A percentile compares a stretch with the other conserved stretches of the same genome.
Conservation (phyloP, 2,888 invertebrate species). For the Sarcophaga rosellei region DNA sequence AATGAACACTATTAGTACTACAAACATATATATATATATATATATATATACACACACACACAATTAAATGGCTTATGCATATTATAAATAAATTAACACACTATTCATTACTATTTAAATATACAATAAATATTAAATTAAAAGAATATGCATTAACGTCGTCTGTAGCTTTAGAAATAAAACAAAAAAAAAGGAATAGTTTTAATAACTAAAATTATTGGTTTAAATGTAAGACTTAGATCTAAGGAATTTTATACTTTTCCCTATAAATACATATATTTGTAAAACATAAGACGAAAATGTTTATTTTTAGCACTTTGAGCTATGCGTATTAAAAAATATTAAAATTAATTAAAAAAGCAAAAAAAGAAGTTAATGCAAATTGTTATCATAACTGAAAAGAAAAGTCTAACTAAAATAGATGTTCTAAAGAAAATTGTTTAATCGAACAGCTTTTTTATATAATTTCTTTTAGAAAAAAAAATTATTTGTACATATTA, state of each 20-base stretch:
- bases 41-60: not conserved
- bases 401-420: slow-evolving; percentile 39
- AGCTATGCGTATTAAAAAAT: slow-evolving; percentile 60
- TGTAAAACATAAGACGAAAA: slow-evolving; percentile 69
- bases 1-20: slow-evolving; percentile 31
- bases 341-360: slow-evolving; percentile 16
- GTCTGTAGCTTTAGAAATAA: slow-evolving; percentile 48
- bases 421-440: slow-evolving; percentile 41
- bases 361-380: slow-evolving; percentile 32
- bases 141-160: slow-evolving; percentile 66
- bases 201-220: slow-evolving; percentile 58
- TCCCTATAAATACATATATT: slow-evolving; percentile 59
- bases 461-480: slow-evolving; percentile 8
- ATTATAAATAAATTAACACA: slow-evolving; percentile 37
- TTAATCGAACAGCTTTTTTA: slow-evolving; percentile 50
- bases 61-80: slow-evolving; percentile 54
- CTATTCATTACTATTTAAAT: slow-evolving; percentile 43
- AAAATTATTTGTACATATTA: slow-evolving; percentile 56
- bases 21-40: slow-evolving; percentile 12
- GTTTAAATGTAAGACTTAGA: slow-evolving; percentile 61
- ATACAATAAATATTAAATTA: slow-evolving; percentile 73
- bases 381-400: slow-evolving; percentile 40
- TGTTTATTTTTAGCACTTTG: slow-evolving; percentile 70
- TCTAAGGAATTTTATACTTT: slow-evolving; percentile 62
- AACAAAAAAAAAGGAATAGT: slow-evolving; percentile 71